These are phyloP conservation scores for Aptenodytes patagonicus DNA, from an alignment of 2,113 vertebrate genomes.

Conservation along the genomic window DNA sequence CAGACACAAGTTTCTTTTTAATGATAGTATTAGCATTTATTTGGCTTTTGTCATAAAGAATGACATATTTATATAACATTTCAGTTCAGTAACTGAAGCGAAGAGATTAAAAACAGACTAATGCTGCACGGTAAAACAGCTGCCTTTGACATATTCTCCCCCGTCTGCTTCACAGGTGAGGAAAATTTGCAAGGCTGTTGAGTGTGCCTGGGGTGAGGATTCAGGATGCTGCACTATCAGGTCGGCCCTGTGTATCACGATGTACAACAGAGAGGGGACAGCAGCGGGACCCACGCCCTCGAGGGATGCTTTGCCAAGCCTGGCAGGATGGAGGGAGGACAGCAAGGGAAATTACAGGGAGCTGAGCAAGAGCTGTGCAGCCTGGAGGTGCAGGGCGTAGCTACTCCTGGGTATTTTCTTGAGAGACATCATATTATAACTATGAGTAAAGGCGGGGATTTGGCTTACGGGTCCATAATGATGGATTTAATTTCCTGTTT, in stretches of 20 bases:
- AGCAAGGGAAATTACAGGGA: background rate
- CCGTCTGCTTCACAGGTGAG: background rate
- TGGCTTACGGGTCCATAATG: background rate
- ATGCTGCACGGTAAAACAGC: background rate
- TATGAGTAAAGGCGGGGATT: background rate
- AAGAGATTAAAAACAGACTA: background rate
- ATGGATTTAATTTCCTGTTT: background rate
- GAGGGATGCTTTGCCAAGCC: too few species aligned
- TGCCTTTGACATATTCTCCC: background rate
- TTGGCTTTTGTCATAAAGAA: constrained; percentile 45
- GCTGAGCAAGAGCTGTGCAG: background rate
- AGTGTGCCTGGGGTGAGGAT: background rate
- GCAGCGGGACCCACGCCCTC: rapidly evolving
- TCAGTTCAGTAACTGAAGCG: background rate
- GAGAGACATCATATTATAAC: background rate
- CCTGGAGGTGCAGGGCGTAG: background rate
- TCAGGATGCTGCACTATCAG: background rate
- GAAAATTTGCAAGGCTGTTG: background rate
- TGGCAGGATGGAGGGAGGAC: background rate
- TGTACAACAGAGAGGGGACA: rapidly evolving
- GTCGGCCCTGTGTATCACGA: too few species aligned
- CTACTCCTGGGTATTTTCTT: background rate
- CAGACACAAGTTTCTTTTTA: constrained; percentile 16
- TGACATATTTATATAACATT: constrained; percentile 41
- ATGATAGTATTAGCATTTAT: constrained; percentile 36